Percentiles rank a stretch among this genome's conserved stretches.
Evolutionary conservation across 2,797 vertebrate species (phyloP).

Genomic region (Phrynocephalus forsythii): DNA sequence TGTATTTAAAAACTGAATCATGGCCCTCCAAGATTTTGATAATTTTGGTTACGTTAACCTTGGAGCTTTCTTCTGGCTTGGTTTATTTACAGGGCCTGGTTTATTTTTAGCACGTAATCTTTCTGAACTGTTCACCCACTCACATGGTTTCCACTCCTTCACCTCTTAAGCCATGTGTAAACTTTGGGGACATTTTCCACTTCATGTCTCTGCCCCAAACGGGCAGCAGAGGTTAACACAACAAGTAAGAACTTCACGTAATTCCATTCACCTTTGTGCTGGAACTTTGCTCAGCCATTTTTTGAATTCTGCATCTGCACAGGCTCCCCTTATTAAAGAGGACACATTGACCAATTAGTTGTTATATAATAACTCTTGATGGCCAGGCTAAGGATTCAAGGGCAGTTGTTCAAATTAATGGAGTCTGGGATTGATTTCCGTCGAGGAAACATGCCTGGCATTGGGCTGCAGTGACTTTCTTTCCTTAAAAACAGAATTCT

Average conservation of each 20-base stretch:
- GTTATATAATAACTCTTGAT: constrained; percentile 71
- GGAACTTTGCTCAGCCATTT: constrained; percentile 25
- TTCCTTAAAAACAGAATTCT: constrained; percentile 37
- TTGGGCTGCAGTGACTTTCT: constrained; percentile 37
- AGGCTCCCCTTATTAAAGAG: constrained; percentile 66
- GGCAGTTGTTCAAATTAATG: constrained; percentile 59
- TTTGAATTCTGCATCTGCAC: constrained; percentile 31
- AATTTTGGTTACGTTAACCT: constrained; percentile 17
- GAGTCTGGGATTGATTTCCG: constrained; percentile 66
- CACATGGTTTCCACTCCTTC: background rate
- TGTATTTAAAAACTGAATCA: background rate
- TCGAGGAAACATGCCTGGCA: constrained; percentile 16
- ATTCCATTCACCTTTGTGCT: constrained; percentile 20
- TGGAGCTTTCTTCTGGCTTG: background rate
- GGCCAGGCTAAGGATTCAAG: constrained; percentile 48
- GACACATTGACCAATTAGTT: constrained; percentile 72
- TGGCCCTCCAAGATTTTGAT: background rate
- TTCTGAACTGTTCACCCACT: constrained; percentile 63
- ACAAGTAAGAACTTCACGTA: constrained; percentile 9
- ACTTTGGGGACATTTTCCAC: background rate
- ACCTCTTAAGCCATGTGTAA: background rate
- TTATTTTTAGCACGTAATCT: constrained; percentile 55
- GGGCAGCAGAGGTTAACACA: constrained; percentile 60
- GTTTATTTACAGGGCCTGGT: background rate
- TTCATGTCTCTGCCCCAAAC: background rate